phyloP scores from a whole-genome alignment of 1,140 invertebrate species.

The Drosophila parvula region DNA sequence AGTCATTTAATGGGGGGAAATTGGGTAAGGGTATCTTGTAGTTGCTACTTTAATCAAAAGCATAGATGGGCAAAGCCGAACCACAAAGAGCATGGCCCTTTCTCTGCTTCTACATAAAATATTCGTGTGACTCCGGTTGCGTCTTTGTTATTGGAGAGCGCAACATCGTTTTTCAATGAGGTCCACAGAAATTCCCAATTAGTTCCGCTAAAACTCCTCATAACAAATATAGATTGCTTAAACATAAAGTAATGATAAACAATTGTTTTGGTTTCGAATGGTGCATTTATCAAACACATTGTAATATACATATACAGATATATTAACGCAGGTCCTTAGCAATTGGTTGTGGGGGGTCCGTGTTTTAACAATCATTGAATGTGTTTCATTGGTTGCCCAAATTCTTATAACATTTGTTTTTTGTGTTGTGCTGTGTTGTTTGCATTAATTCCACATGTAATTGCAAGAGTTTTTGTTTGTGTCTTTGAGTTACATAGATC shows the following conservation, averaged over 20 bases:
- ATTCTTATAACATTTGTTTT: not conserved
- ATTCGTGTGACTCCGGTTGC: no score
- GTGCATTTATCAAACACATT: constrained; percentile 1
- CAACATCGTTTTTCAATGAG: no score
- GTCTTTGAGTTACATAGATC: not conserved
- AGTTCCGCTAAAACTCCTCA: no score
- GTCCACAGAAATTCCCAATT: no score
- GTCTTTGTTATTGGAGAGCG: no score
- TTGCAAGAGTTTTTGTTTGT: not conserved
- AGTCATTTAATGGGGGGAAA: not conserved
- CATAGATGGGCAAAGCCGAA: not conserved
- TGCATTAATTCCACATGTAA: constrained; percentile 5
- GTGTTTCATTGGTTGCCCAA: not conserved
- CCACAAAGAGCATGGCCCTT: no score
- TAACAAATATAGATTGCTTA: no score
- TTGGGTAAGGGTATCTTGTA: not conserved
- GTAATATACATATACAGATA: not conserved
- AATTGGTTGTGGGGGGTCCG: not conserved
- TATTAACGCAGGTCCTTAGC: not conserved
- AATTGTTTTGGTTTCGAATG: not conserved
- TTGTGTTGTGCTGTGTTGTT: not conserved
- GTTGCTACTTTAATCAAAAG: not conserved
- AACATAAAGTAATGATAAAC: not conserved
- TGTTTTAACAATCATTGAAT: not conserved
- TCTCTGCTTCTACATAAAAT: no score